A percentile compares a stretch with the other conserved stretches of the same genome.
phyloP scores from a whole-genome alignment of 1,140 invertebrate species.

The Holotrichia oblita region DNA sequence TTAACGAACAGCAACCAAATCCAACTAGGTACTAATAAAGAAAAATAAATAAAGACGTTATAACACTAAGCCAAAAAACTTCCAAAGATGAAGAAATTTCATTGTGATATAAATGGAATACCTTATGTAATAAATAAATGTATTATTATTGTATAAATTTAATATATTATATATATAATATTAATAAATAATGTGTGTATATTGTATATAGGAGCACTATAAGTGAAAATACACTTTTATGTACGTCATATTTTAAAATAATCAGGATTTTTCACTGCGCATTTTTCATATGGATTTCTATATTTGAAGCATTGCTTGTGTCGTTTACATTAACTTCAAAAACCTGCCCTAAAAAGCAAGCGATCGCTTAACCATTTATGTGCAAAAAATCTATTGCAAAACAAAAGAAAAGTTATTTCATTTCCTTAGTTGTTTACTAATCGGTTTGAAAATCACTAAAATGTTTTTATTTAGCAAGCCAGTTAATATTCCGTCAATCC shows the following conservation, averaged over 20 bases:
- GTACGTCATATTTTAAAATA: background rate
- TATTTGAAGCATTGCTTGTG: no score
- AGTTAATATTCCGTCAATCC: no score
- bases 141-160: constrained; percentile 36
- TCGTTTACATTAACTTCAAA: no score
- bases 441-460: no score
- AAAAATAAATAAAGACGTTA: background rate
- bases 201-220: constrained; percentile 17
- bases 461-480: no score
- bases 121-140: constrained; percentile 36
- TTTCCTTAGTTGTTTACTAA: no score
- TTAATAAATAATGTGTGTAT: constrained; percentile 18
- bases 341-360: no score
- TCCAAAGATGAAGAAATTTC: constrained; percentile 30
- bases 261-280: no score
- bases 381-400: no score
- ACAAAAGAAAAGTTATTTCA: no score
- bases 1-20: background rate
- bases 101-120: constrained; percentile 34
- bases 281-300: no score
- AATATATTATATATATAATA: constrained; percentile 17
- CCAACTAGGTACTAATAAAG: constrained; percentile 9
- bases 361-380: no score
- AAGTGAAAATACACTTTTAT: constrained; percentile 12
- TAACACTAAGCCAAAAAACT: constrained; percentile 23